phyloP scores from a whole-genome alignment of 2,888 invertebrate genomes.

The Eudasyphora cyanicolor region DNA sequence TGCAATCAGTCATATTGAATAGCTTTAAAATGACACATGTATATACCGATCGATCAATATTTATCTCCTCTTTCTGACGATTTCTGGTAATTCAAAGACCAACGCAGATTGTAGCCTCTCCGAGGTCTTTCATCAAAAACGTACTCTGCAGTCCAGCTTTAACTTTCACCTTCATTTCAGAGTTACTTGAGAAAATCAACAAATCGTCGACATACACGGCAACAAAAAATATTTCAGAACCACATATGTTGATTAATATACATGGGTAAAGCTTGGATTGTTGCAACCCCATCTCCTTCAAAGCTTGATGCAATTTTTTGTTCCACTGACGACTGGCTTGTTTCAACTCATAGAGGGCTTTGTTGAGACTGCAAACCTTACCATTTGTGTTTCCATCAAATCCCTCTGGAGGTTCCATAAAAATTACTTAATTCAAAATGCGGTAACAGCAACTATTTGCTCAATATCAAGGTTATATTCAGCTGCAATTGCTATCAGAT shows the following conservation, averaged over 20 bases:
- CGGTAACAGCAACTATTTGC: constrained; percentile 62
- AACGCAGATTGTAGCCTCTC: constrained; percentile 1
- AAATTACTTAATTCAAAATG: constrained; percentile 59
- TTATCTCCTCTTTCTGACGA: not conserved
- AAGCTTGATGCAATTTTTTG: constrained; percentile 37
- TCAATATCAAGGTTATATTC: constrained; percentile 39
- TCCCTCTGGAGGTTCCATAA: constrained; percentile 36
- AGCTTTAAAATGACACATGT: not conserved
- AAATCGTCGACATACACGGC: constrained; percentile 51
- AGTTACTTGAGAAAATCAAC: constrained; percentile 48
- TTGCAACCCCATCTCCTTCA: constrained; percentile 39
- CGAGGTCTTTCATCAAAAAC: constrained; percentile 26
- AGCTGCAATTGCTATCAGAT: not conserved
- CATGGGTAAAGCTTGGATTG: constrained; percentile 44
- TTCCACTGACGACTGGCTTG: constrained; percentile 63
- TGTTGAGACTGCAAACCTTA: constrained; percentile 59
- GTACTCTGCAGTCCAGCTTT: not conserved
- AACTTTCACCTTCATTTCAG: constrained; percentile 3
- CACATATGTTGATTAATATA: constrained; percentile 31
- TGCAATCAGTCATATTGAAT: constrained; percentile 43
- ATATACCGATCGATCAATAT: constrained; percentile 9
- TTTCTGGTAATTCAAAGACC: constrained; percentile 9
- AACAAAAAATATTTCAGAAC: constrained; percentile 37
- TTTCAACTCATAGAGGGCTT: constrained; percentile 64
- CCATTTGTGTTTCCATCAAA: constrained; percentile 11